These are phyloP conservation scores for Luehdorfia chinensis DNA, from an alignment of 1,140 invertebrate species.

Conservation along the genomic window DNA sequence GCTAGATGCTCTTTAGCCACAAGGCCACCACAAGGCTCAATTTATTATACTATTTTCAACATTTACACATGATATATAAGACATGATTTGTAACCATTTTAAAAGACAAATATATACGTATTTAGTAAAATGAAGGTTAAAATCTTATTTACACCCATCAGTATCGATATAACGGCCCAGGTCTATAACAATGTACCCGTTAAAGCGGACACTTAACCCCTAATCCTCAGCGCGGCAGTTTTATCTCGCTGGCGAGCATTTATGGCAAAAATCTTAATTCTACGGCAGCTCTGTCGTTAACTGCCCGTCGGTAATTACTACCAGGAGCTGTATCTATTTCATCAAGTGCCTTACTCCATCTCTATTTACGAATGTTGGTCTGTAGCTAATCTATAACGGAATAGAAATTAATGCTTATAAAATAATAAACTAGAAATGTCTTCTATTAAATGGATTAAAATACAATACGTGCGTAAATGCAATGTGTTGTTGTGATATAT, in stretches of 20 bases:
- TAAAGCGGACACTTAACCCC: constrained; percentile 74
- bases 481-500: too few species aligned
- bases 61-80: too few species aligned
- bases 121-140: too few species aligned
- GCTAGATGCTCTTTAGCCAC: too few species aligned
- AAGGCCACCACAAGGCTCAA: too few species aligned
- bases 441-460: too few species aligned
- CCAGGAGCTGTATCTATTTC: constrained; percentile 65
- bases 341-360: constrained; percentile 27
- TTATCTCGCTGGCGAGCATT: constrained; percentile 54
- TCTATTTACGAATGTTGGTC: constrained; percentile 4
- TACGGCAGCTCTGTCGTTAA: constrained; percentile 59
- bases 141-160: too few species aligned
- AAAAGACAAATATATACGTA: too few species aligned
- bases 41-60: too few species aligned
- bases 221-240: constrained; percentile 65
- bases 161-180: constrained; percentile 28
- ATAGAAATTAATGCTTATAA: not conserved
- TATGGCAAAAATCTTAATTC: constrained; percentile 77
- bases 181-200: constrained; percentile 60
- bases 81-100: too few species aligned
- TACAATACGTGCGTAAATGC: too few species aligned
- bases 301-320: constrained; percentile 71
- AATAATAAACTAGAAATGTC: not conserved
- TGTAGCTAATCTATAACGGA: not conserved